Evolutionary conservation across 2,113 vertebrate genomes (phyloP).

Genomic region (Pagrus major): DNA sequence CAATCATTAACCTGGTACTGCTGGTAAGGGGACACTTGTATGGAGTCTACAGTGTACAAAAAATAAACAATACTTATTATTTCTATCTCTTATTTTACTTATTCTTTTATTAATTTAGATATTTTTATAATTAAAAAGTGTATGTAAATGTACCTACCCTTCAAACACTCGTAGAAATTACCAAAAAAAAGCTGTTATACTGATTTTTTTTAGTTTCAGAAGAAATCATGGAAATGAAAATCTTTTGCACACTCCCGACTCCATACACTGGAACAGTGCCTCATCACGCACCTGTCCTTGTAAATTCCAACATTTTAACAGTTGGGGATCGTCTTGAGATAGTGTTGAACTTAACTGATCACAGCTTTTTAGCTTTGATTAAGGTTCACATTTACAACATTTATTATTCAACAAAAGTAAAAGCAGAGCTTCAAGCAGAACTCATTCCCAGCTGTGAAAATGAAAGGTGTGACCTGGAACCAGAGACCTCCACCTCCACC

Average conservation of each 20-base stretch:
- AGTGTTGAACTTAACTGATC: neutral
- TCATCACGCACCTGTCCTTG: neutral
- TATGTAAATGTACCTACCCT: neutral
- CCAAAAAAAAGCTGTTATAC: too few relatives aligned
- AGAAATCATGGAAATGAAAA: neutral
- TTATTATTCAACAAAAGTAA: neutral
- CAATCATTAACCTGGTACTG: neutral
- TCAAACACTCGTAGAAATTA: neutral
- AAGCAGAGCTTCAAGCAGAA: neutral
- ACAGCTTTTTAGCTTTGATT: slow-evolving; percentile 9
- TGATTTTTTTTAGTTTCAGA: too few relatives aligned
- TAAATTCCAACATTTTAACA: neutral
- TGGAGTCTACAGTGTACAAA: neutral
- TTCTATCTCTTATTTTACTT: too few relatives aligned
- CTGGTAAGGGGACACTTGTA: too few relatives aligned
- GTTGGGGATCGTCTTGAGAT: neutral
- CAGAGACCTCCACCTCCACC: slow-evolving; percentile 18
- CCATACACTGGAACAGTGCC: neutral
- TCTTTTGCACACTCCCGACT: neutral
- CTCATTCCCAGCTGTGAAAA: slow-evolving; percentile 57
- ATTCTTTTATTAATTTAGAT: too few relatives aligned
- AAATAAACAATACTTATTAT: neutral
- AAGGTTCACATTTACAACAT: slow-evolving; percentile 1
- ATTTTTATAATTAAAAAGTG: neutral
- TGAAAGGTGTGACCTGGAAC: slow-evolving; percentile 34